Evolutionary conservation across 2,888 invertebrate genomes (phyloP).

Genomic region (Metalampra italica): DNA sequence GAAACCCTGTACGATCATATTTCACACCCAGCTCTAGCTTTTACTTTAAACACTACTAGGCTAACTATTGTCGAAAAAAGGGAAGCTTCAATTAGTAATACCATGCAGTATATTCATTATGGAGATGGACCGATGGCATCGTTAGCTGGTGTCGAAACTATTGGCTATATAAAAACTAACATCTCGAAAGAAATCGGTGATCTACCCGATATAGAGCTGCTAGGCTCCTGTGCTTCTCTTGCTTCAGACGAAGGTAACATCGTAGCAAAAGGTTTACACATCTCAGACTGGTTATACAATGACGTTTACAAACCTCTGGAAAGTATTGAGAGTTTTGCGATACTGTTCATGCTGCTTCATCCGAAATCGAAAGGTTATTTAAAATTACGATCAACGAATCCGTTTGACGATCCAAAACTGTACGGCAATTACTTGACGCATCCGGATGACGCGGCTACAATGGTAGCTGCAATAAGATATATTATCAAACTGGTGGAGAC

Average conservation of each 20-base stretch:
- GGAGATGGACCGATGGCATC: slow-evolving; percentile 76
- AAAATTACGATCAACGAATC: slow-evolving; percentile 80
- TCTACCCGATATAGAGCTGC: slow-evolving; percentile 82
- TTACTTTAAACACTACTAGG: slow-evolving; percentile 67
- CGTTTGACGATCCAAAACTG: slow-evolving; percentile 81
- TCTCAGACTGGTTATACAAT: slow-evolving; percentile 62
- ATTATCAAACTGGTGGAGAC: slow-evolving; percentile 77
- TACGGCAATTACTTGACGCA: slow-evolving; percentile 85
- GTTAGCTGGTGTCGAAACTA: slow-evolving; percentile 77
- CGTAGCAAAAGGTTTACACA: slow-evolving; percentile 54
- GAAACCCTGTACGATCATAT: slow-evolving; percentile 83
- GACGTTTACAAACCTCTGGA: slow-evolving; percentile 59
- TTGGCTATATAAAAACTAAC: slow-evolving; percentile 79
- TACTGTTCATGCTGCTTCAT: slow-evolving; percentile 77
- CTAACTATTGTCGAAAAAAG: slow-evolving; percentile 44
- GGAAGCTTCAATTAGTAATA: slow-evolving; percentile 43
- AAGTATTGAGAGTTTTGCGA: slow-evolving; percentile 60
- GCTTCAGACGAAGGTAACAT: slow-evolving; percentile 74
- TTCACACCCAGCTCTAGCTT: slow-evolving; percentile 77
- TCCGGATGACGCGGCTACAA: slow-evolving; percentile 76
- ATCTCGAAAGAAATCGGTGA: slow-evolving; percentile 70
- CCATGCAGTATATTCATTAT: slow-evolving; percentile 49
- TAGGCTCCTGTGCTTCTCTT: slow-evolving; percentile 78
- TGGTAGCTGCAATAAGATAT: slow-evolving; percentile 79
- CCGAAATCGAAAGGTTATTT: slow-evolving; percentile 83